Conservation (phyloP, 2,888 invertebrate species). For the Galerucella calmariensis region DNA sequence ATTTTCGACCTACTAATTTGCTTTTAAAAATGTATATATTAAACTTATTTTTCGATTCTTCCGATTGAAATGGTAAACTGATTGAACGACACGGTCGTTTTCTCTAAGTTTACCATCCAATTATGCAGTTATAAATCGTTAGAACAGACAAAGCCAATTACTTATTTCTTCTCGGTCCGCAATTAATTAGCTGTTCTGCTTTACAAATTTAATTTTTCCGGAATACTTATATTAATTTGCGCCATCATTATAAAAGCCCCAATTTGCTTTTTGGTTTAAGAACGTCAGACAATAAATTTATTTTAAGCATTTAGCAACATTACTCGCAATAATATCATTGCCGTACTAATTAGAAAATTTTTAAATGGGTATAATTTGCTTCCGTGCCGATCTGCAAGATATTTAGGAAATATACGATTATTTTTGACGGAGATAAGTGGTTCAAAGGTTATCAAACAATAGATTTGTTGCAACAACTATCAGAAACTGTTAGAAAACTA, state of each 20-base stretch:
- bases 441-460: too few relatives aligned
- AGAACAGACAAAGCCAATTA: conserved; percentile 2
- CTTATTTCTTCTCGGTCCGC: conserved; percentile 8
- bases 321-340: neutral
- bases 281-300: conserved; percentile 12
- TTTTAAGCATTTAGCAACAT: neutral
- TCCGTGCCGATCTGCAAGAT: neutral
- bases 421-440: neutral
- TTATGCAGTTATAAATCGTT: neutral
- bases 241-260: conserved; percentile 14
- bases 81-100: neutral
- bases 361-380: neutral
- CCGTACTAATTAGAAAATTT: neutral
- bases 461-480: too few relatives aligned
- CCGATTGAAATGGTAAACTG: neutral
- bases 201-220: conserved; percentile 18
- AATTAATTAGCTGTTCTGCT: conserved; percentile 16
- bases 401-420: neutral
- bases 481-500: too few relatives aligned
- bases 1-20: too few relatives aligned
- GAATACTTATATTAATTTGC: conserved; percentile 14
- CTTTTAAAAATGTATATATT: too few relatives aligned
- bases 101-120: neutral
- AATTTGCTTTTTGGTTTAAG: conserved; percentile 19
- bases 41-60: neutral